Base-by-base conservation (phyloP, 1,140 invertebrate species). In the Euglossa dilemma region DNA sequence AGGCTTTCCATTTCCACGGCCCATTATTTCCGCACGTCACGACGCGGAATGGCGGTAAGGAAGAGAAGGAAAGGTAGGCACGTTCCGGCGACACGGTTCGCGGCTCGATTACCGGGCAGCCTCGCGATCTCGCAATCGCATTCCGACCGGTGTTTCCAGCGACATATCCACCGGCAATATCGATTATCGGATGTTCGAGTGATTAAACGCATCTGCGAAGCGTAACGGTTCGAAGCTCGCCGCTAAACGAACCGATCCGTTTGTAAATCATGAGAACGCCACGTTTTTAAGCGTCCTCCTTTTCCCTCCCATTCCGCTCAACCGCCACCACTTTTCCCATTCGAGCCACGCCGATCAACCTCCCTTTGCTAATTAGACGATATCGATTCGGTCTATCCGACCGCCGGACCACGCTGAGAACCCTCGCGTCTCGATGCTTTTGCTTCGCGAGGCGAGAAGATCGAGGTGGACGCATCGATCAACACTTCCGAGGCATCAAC, bases 161-260 rank as follows among this genome's bases (percentile, higher is more conserved):
- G 73, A 76, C 74, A 28, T 69, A 61, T 83, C 74, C 64, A 20
- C 63, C 16, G 47, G 54, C 64, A 28, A 25, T 83, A 83, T 83
- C 80, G 80, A 83, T 83, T 77, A 83, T 77, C 73, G 73, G 63
- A 76, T 77, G 64, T 83, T 63, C 52, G 52, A 54, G 73, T 83
- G 80, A 83, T 83, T 83, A 83, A 83, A 77, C 59, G 74, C 80
- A 83, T 83, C 80, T 83, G 80, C 28, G 36, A 61, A 54, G 80
- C 43, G 64, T 69, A 82, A 59, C 64, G 64, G 28, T 77, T 59
- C 54, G 52, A 18, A 12, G 12, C 20, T 18, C 72, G 20, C n/a
- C 50, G 50, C 50, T 61, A 36, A 72, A 72, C 67, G 75, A 67
- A 14, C 69, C 50, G 28, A 25, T 11, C 28, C 25, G 36, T 61